phyloP scores from a whole-genome alignment of 2,888 invertebrate species.

The Digitonthophagus gazella region DNA sequence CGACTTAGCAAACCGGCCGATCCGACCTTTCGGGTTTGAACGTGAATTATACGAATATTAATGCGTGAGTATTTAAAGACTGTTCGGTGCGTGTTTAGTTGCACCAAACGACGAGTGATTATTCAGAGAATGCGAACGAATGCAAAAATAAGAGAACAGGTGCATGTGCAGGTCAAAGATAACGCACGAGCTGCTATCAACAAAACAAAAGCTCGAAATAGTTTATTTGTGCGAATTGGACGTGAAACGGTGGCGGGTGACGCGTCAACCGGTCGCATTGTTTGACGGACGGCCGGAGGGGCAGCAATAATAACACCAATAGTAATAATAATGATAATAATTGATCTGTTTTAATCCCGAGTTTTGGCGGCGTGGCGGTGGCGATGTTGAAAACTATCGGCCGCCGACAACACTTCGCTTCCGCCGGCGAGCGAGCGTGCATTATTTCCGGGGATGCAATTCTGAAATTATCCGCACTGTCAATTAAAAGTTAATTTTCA shows the following conservation, averaged over 20 bases:
- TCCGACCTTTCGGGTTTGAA: neutral
- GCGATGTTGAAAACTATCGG: conserved; percentile 29
- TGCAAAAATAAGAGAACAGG: conserved; percentile 7
- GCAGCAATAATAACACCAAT: conserved; percentile 10
- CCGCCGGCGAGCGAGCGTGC: conserved; percentile 28
- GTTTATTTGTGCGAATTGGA: conserved; percentile 24
- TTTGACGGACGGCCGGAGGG: conserved; percentile 12
- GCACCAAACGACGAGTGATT: neutral
- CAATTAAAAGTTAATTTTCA: conserved; percentile 48
- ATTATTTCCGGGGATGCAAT: conserved; percentile 37
- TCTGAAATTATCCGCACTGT: conserved; percentile 39
- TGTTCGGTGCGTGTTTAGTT: neutral
- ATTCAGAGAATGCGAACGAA: neutral
- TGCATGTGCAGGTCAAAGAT: conserved; percentile 4
- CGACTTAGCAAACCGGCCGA: neutral
- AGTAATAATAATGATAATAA: conserved; percentile 39
- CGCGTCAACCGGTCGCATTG: conserved; percentile 3
- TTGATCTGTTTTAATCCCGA: conserved; percentile 42
- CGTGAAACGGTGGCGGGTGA: conserved; percentile 6
- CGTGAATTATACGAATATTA: neutral
- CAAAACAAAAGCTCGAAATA: conserved; percentile 20
- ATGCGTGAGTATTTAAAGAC: no score
- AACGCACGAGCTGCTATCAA: conserved; percentile 15
- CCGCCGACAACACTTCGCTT: conserved; percentile 35
- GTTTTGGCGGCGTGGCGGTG: conserved; percentile 36